These are phyloP conservation scores for Torymus aiolomorphi DNA, from an alignment of 2,888 invertebrate genomes.

Conservation along the genomic window DNA sequence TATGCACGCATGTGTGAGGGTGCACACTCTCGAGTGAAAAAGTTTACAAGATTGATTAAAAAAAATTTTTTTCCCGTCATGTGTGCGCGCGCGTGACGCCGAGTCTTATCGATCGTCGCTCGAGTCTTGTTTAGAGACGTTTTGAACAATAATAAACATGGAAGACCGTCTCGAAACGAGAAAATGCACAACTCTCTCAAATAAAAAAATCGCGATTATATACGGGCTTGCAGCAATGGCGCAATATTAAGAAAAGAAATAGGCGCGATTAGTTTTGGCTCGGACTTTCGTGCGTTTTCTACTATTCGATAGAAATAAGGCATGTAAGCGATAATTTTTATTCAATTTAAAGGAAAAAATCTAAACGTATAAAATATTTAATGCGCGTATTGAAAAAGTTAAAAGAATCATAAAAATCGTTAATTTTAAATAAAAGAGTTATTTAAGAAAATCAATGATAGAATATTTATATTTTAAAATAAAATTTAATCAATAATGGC, in stretches of 20 bases:
- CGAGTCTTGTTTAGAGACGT: slow-evolving; percentile 32
- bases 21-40: slow-evolving; percentile 8
- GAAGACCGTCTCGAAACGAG: slow-evolving; percentile 52
- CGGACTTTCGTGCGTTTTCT: slow-evolving; percentile 29
- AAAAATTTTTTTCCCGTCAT: slow-evolving; percentile 34
- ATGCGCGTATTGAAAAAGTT: no score
- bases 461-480: no score
- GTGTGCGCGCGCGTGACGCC: slow-evolving; percentile 43
- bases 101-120: slow-evolving; percentile 48
- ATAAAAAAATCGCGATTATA: slow-evolving; percentile 32
- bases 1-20: slow-evolving; percentile 1
- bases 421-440: slow-evolving; percentile 31
- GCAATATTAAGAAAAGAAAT: slow-evolving; percentile 23
- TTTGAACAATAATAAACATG: slow-evolving; percentile 38
- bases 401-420: slow-evolving; percentile 4
- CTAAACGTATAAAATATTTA: no score
- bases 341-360: no score
- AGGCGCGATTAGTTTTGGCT: slow-evolving; percentile 31
- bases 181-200: slow-evolving; percentile 50
- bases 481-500: slow-evolving; percentile 8
- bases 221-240: slow-evolving; percentile 40
- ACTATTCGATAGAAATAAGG: no score
- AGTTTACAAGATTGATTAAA: slow-evolving; percentile 1
- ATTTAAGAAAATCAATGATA: slow-evolving; percentile 3
- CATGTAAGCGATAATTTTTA: no score